These are phyloP conservation scores for Thereva nobilitata DNA, from an alignment of 2,888 invertebrate genomes.

Conservation along the genomic window DNA sequence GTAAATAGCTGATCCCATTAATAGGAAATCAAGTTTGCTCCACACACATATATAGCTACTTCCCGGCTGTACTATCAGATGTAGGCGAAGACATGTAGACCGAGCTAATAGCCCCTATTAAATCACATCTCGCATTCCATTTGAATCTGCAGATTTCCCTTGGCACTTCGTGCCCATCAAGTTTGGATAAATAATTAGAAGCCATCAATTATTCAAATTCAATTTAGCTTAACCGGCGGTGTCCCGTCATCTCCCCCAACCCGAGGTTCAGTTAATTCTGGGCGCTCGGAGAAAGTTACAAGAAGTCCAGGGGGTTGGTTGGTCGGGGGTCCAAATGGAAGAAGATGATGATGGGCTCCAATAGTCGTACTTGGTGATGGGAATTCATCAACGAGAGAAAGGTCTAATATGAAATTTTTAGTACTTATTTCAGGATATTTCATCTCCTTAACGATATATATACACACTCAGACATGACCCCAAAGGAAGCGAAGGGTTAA, in stretches of 20 bases:
- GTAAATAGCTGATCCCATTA: conserved; percentile 45
- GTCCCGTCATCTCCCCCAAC: background rate
- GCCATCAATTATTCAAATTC: conserved; percentile 48
- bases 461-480: background rate
- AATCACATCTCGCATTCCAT: conserved; percentile 47
- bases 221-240: conserved; percentile 44
- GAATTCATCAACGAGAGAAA: conserved; percentile 7
- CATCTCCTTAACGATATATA: background rate
- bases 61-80: conserved; percentile 10
- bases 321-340: background rate
- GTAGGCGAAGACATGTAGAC: conserved; percentile 36
- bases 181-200: conserved; percentile 46
- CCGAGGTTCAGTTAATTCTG: background rate
- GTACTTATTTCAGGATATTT: conserved; percentile 2
- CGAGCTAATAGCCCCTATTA: conserved; percentile 47
- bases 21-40: conserved; percentile 44
- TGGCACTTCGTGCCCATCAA: conserved; percentile 42
- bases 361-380: conserved; percentile 11
- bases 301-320: conserved; percentile 10
- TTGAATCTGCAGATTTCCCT: conserved; percentile 42
- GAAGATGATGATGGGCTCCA: conserved; percentile 8
- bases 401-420: conserved; percentile 25
- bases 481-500: conserved; percentile 21
- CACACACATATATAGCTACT: conserved; percentile 38
- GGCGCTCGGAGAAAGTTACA: conserved; percentile 8